A percentile compares a stretch with the other conserved stretches of the same genome.
Conservation (phyloP, 2,797 vertebrate genomes). For the Balearica regulorum region DNA sequence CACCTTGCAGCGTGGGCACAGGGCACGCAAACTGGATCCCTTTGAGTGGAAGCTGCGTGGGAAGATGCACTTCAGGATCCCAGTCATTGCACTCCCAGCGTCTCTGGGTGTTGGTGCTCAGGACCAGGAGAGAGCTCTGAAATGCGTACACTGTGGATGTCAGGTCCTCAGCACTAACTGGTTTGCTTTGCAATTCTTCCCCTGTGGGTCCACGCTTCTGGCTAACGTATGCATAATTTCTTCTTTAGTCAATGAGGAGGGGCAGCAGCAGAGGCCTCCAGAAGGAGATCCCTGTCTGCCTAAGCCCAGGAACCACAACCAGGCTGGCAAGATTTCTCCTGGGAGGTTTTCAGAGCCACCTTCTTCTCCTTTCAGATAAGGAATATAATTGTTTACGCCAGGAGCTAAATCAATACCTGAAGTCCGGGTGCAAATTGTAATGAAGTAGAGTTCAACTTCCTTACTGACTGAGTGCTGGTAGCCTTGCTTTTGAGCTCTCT, state of each 20-base stretch:
- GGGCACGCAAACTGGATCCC: not conserved
- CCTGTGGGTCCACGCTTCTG: not conserved
- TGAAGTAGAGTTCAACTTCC: not conserved
- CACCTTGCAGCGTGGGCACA: not conserved
- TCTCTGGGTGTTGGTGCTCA: not conserved
- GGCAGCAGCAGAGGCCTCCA: not conserved
- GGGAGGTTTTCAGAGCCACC: not conserved
- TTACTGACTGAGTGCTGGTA: not conserved
- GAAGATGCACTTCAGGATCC: not conserved
- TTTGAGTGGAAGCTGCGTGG: not conserved
- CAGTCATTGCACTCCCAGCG: fast-evolving
- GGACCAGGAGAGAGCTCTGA: not conserved
- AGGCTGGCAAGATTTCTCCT: not conserved
- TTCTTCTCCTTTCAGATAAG: not conserved
- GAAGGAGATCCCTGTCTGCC: not conserved
- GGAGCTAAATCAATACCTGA: not conserved
- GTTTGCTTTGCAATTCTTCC: not conserved
- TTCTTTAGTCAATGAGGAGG: not conserved
- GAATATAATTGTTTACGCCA: not conserved
- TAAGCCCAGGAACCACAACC: not conserved
- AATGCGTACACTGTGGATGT: not conserved
- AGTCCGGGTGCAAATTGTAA: not conserved
- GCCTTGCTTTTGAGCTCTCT: not conserved
- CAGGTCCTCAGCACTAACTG: not conserved
- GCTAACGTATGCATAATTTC: not conserved